Evolutionary conservation across 2,113 vertebrate species (phyloP).

Genomic region (Myotis lucifugus): DNA sequence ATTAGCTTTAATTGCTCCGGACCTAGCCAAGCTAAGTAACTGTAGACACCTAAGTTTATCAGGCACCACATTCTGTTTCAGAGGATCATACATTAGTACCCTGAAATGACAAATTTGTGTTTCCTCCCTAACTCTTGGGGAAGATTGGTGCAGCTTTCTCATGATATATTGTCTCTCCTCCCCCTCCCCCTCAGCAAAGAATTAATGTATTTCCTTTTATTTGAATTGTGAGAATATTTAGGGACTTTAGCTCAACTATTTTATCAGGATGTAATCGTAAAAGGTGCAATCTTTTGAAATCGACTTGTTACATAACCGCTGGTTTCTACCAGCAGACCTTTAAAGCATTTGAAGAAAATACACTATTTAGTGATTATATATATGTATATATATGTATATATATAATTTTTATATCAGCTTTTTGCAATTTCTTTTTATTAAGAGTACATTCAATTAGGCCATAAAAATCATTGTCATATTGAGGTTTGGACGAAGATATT

Average conservation of each 20-base stretch:
- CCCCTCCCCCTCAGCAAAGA: not conserved
- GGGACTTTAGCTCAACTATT: constrained; percentile 48
- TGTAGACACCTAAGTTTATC: not conserved
- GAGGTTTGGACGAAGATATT: constrained; percentile 15
- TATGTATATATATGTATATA: not conserved
- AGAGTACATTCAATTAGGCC: not conserved
- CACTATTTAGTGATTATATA: not conserved
- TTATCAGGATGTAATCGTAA: constrained; percentile 44
- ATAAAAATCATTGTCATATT: not conserved
- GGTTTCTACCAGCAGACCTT: constrained; percentile 11
- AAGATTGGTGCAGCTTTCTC: constrained; percentile 30
- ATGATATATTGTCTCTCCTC: not conserved
- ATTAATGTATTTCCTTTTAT: constrained; percentile 29
- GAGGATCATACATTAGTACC: not conserved
- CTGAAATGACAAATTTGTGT: constrained; percentile 16
- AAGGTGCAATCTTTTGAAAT: constrained; percentile 59
- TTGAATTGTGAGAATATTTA: constrained; percentile 31
- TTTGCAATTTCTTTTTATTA: constrained; percentile 44
- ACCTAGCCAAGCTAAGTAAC: constrained; percentile 5
- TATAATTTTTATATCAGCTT: not conserved
- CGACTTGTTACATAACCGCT: constrained; percentile 58
- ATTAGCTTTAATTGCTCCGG: not conserved
- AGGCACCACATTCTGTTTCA: not conserved
- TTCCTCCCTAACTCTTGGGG: not conserved
- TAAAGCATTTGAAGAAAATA: not conserved